phyloP scores from a whole-genome alignment of 2,113 vertebrate genomes.

The Hippocampus barbouri region DNA sequence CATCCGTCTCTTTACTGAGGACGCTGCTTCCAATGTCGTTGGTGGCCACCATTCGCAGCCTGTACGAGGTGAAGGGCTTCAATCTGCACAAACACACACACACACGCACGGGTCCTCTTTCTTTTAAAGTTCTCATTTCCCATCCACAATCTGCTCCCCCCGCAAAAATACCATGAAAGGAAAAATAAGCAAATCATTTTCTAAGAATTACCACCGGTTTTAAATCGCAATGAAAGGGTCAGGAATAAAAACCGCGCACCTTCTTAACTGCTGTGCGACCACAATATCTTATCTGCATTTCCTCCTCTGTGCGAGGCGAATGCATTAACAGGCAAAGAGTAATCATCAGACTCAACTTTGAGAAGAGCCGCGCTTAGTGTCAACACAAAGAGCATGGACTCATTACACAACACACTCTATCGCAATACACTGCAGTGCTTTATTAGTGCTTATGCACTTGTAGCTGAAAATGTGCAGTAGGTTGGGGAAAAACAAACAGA shows the following conservation, averaged over 20 bases:
- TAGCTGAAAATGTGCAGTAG: slow-evolving; percentile 4
- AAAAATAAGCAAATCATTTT: not conserved
- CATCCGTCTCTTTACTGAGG: slow-evolving; percentile 83
- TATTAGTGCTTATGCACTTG: slow-evolving; percentile 18
- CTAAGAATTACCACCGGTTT: not conserved
- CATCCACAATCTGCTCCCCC: not conserved
- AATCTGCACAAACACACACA: slow-evolving; percentile 68
- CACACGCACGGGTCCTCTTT: not conserved
- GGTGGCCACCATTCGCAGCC: slow-evolving; percentile 90
- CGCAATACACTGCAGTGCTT: not conserved
- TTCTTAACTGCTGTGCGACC: slow-evolving; percentile 16
- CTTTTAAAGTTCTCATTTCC: not conserved
- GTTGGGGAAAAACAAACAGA: not conserved
- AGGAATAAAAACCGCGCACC: slow-evolving; percentile 30
- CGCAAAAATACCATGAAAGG: not conserved
- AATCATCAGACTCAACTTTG: slow-evolving; percentile 28
- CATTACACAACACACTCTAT: not conserved
- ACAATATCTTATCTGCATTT: slow-evolving; percentile 36
- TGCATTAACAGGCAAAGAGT: slow-evolving; percentile 33
- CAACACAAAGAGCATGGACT: slow-evolving; percentile 11
- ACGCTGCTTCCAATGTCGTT: slow-evolving; percentile 92
- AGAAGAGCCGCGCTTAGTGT: slow-evolving; percentile 24
- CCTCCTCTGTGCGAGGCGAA: slow-evolving; percentile 44
- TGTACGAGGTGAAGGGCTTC: slow-evolving; percentile 91
- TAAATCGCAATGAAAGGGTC: slow-evolving; percentile 6